Evolutionary conservation across 64 coral and sea anemone species (phyloP).

Genomic region (Astreopora myriophthalma): DNA sequence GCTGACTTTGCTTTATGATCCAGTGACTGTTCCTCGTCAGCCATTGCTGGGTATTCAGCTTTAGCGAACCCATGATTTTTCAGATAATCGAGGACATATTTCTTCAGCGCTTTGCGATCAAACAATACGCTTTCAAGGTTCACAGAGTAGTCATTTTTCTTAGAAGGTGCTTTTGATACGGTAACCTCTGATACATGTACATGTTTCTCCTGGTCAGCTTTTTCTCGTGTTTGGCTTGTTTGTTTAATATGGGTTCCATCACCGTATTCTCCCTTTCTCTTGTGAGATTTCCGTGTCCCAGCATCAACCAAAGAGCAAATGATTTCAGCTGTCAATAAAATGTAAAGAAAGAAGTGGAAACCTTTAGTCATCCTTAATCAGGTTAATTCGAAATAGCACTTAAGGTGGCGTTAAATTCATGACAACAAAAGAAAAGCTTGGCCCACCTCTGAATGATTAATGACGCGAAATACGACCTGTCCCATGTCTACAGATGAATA

Average conservation of each 20-base stretch:
- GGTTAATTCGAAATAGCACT: not conserved
- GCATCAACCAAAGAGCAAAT: not conserved
- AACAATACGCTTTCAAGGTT: slow-evolving; percentile 7
- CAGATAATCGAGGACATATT: slow-evolving; percentile 35
- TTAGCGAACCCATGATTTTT: not conserved
- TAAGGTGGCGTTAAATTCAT: not conserved
- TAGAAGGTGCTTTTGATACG: not conserved
- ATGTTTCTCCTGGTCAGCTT: not conserved
- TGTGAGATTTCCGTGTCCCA: not conserved
- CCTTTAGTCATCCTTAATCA: not conserved
- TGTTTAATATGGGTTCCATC: not conserved
- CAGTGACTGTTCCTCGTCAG: not conserved
- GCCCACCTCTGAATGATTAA: slow-evolving; percentile 9
- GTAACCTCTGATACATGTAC: not conserved
- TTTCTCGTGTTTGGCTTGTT: not conserved
- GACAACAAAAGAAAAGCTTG: not conserved
- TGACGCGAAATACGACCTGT: not conserved
- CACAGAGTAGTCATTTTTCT: not conserved
- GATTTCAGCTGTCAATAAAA: not conserved
- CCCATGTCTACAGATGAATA: not conserved
- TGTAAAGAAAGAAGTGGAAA: not conserved
- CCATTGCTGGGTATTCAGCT: not conserved
- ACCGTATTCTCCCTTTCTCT: not conserved
- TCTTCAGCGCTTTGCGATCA: slow-evolving; percentile 14
- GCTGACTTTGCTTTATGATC: not conserved